Base-by-base conservation (phyloP, 1,140 invertebrate genomes). In the Diorhabda carinulata region DNA sequence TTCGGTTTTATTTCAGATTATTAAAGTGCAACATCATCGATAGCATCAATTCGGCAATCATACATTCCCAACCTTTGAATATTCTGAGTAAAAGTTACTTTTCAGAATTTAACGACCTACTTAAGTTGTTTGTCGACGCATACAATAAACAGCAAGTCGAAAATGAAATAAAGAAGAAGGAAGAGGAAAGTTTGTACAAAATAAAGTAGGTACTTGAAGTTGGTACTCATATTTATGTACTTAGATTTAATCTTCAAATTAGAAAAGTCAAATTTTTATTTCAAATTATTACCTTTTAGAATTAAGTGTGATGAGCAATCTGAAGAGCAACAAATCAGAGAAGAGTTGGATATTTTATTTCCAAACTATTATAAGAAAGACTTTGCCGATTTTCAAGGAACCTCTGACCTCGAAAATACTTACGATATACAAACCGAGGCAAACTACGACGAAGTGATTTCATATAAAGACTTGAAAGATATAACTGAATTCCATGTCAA, bases 131-230 rank as follows among this genome's bases (percentile, higher is more conserved):
- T 45, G 88, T 92, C 1, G 77, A 84, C 9, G 82, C 88, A 0
- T 98, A 94, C 94, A 87, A 88, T 76, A 84, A 87, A 58, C 89
- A 94, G 70, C 87, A 94, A 76, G 85, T 88, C 64, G 85, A 88
- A 59, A 86, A 86, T 41, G 86, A 89, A 71, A 83, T 84, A 71
- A 87, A 88, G 71, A 87, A 91, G 70, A 84, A 86, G 47, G 91
- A 94, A 74, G 88, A 93, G 66, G 90, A 94, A 61, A 91, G 88
- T 74, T 79, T 97, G 6, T 98, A 94, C 81, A 87, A 90, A 67
- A 92, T 89, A 44, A 94, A 91, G 84, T 87, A 79, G 76, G 70
- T 74, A 61, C 5, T 52, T 25, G 42, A 8, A 4, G 6, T 60
- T 9, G 44, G 3, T 44, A 2, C 1, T 59, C 10, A 9, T 57